Evolutionary conservation across 2,888 invertebrate genomes (phyloP).

Genomic region (Pachycephus smyrnensis): DNA sequence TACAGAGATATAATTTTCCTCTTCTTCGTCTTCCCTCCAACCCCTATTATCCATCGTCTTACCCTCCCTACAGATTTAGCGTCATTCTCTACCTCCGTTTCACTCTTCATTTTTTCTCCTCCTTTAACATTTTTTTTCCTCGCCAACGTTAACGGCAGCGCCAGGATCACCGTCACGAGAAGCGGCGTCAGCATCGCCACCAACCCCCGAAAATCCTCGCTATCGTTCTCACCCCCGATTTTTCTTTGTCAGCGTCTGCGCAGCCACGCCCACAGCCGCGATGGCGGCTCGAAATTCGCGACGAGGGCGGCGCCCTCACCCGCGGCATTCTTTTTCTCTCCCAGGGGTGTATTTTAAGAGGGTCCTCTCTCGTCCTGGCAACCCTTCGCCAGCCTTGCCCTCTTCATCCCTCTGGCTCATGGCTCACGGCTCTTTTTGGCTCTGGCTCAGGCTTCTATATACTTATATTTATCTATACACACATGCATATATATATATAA

Average conservation of each 20-base stretch:
- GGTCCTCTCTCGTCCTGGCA: constrained; percentile 29
- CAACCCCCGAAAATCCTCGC: constrained; percentile 6
- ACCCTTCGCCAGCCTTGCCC: too few relatives aligned
- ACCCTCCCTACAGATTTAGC: too few relatives aligned
- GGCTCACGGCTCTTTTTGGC: too few relatives aligned
- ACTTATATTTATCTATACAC: too few relatives aligned
- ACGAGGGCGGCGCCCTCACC: constrained; percentile 57
- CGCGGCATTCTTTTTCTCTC: constrained; percentile 36
- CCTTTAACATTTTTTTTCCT: background rate
- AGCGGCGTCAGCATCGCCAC: constrained; percentile 14
- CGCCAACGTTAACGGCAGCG: constrained; percentile 6
- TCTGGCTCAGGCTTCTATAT: too few relatives aligned
- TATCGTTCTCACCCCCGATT: constrained; percentile 40
- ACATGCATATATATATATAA: too few relatives aligned
- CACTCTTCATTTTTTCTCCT: background rate
- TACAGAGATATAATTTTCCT: too few relatives aligned
- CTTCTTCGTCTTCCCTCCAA: too few relatives aligned
- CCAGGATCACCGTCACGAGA: constrained; percentile 33
- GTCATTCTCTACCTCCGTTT: too few relatives aligned
- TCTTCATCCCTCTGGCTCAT: too few relatives aligned
- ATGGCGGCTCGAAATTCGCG: constrained; percentile 59
- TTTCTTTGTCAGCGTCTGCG: constrained; percentile 63
- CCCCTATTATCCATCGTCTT: too few relatives aligned
- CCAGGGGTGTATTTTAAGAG: constrained; percentile 61
- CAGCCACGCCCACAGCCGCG: constrained; percentile 63